Conservation (phyloP, 2,888 invertebrate genomes). For the Fragum fragum region DNA sequence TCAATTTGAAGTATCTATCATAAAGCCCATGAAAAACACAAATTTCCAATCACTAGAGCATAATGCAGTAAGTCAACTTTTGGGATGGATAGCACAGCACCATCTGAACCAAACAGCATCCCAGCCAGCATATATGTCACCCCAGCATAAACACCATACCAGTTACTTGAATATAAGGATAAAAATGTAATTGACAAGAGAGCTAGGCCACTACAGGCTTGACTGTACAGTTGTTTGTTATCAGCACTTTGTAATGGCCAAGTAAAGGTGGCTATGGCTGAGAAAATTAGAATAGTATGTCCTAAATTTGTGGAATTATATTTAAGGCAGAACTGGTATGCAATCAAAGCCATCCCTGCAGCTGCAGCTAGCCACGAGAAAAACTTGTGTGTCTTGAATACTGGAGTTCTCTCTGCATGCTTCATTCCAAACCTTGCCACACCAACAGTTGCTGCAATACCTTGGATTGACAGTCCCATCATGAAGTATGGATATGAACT, state of each 20-base stretch:
- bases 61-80: conserved; percentile 83
- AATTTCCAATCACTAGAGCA: conserved; percentile 77
- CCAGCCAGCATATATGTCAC: conserved; percentile 77
- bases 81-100: conserved; percentile 71
- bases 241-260: conserved; percentile 71
- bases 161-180: conserved; percentile 70
- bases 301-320: conserved; percentile 70
- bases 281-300: conserved; percentile 74
- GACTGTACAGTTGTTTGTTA: conserved; percentile 70
- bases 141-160: conserved; percentile 76
- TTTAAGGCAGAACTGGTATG: conserved; percentile 77
- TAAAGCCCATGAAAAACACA: conserved; percentile 64
- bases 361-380: conserved; percentile 78
- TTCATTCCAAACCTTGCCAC: conserved; percentile 76
- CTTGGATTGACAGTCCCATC: conserved; percentile 78
- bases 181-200: conserved; percentile 78
- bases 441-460: conserved; percentile 80
- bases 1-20: not conserved
- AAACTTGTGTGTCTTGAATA: conserved; percentile 74
- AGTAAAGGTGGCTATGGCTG: conserved; percentile 65
- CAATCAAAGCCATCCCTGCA: conserved; percentile 78
- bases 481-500: conserved; percentile 68
- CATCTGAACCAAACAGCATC: conserved; percentile 77
- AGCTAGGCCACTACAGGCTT: conserved; percentile 80
- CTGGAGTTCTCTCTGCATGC: conserved; percentile 66